These are phyloP conservation scores for Bergia puertoricense DNA, from an alignment of 92 coral and sea anemone genomes.

Conservation along the genomic window DNA sequence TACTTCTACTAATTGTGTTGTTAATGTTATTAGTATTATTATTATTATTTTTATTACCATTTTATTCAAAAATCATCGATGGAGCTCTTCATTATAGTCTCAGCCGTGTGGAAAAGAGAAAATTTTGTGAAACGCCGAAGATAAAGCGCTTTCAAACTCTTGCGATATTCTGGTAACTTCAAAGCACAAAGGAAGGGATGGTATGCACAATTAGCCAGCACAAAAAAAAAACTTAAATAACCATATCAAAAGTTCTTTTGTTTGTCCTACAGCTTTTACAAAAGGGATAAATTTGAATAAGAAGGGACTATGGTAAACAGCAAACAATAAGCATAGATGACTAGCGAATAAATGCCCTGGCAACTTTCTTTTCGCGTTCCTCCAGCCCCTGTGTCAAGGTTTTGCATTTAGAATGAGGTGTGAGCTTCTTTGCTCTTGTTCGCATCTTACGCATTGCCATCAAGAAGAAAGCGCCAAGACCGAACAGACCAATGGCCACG, in stretches of 20 bases:
- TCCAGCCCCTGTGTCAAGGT: slow-evolving; percentile 35
- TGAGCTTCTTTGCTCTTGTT: slow-evolving; percentile 52
- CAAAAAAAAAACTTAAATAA: slow-evolving; percentile 58
- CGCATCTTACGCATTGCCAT: slow-evolving; percentile 55
- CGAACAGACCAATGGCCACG: slow-evolving; percentile 57
- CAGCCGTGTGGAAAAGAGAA: no score
- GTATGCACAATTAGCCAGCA: slow-evolving; percentile 70
- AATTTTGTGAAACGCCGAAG: neutral
- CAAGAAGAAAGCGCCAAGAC: slow-evolving; percentile 52
- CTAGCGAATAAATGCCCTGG: slow-evolving; percentile 58
- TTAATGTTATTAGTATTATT: no score
- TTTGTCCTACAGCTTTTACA: slow-evolving; percentile 54
- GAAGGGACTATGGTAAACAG: slow-evolving; percentile 73
- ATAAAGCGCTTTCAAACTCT: slow-evolving; percentile 37
- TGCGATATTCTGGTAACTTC: slow-evolving; percentile 65
- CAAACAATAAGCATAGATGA: slow-evolving; percentile 61
- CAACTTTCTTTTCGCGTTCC: slow-evolving; percentile 65
- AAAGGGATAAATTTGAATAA: slow-evolving; percentile 71
- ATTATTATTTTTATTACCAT: no score
- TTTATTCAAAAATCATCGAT: no score
- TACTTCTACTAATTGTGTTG: no score
- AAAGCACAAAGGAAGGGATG: slow-evolving; percentile 79
- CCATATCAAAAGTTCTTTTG: slow-evolving; percentile 42
- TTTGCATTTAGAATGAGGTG: slow-evolving; percentile 39
- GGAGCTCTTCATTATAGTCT: no score